These are phyloP conservation scores for Chitala chitala DNA, from an alignment of 2,113 vertebrate genomes.

Conservation along the genomic window DNA sequence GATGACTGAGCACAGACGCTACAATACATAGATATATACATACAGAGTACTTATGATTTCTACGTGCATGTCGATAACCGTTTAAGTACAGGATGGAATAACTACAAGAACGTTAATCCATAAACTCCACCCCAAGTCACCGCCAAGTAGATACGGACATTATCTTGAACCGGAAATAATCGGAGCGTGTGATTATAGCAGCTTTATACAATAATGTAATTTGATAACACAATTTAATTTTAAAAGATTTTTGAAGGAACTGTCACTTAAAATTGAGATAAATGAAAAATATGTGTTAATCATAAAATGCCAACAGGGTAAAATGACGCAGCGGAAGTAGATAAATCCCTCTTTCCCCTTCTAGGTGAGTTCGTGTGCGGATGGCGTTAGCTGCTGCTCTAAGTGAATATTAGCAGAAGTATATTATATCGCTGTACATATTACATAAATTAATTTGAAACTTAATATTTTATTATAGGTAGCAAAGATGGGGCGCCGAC, in stretches of 20 bases:
- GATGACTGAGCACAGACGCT: too few relatives aligned
- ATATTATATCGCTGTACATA: not conserved
- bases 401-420: not conserved
- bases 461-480: slow-evolving; percentile 49
- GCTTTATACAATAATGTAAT: too few relatives aligned
- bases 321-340: slow-evolving; percentile 56
- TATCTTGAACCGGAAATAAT: too few relatives aligned
- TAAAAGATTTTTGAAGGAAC: not conserved
- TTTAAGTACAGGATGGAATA: too few relatives aligned
- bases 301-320: not conserved
- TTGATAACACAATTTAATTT: not conserved
- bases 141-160: too few relatives aligned
- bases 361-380: slow-evolving; percentile 67
- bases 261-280: not conserved
- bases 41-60: too few relatives aligned
- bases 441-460: not conserved
- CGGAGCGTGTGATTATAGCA: too few relatives aligned
- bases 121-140: too few relatives aligned
- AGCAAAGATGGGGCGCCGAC: slow-evolving; percentile 70
- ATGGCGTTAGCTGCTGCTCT: slow-evolving; percentile 23
- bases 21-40: too few relatives aligned
- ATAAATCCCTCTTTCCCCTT: slow-evolving; percentile 63
- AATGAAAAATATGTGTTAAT: not conserved
- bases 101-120: too few relatives aligned
- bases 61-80: too few relatives aligned